Evolutionary conservation across 2,797 vertebrate species (phyloP).

Genomic region (Pseudotriccus pelzelni): DNA sequence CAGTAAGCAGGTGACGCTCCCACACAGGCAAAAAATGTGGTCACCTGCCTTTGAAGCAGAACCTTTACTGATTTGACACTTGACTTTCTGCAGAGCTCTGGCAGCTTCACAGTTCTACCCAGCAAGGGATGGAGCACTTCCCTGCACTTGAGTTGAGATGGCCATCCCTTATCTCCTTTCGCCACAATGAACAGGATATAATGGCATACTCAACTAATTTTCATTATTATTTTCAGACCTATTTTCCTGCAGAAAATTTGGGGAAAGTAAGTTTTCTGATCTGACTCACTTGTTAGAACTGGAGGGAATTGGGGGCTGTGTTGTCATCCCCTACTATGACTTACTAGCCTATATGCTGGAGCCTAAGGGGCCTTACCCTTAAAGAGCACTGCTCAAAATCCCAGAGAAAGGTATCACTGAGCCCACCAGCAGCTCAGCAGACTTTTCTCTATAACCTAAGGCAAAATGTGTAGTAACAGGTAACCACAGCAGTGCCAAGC

Average conservation of each 20-base stretch:
- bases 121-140: background rate
- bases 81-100: background rate
- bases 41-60: background rate
- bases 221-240: background rate
- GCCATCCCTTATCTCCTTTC: background rate
- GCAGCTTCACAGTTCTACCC: background rate
- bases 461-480: fast-evolving
- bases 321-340: background rate
- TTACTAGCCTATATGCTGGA: background rate
- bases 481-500: background rate
- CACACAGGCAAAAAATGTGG: background rate
- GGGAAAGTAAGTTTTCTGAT: background rate
- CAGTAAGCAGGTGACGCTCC: background rate
- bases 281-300: background rate
- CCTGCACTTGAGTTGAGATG: background rate
- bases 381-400: background rate
- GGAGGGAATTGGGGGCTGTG: background rate
- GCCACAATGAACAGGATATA: background rate
- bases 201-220: background rate
- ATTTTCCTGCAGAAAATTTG: background rate
- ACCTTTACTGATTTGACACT: background rate
- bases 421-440: background rate
- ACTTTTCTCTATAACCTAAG: background rate
- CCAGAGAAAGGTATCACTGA: background rate
- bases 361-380: background rate